These are phyloP conservation scores for Euplagia quadripunctaria DNA, from an alignment of 2,888 invertebrate species.

Conservation along the genomic window DNA sequence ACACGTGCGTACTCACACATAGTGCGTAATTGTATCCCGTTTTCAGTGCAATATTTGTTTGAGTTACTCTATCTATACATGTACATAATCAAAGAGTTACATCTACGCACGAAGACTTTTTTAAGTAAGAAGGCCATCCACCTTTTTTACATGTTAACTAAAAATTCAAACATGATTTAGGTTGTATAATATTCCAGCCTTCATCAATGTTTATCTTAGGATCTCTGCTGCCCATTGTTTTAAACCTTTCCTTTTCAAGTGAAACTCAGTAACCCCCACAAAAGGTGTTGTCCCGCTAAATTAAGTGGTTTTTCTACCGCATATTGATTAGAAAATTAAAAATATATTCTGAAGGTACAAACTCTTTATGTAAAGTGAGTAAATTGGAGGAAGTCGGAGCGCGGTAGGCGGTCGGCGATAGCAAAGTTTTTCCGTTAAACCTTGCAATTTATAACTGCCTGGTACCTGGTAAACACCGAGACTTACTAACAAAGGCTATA, in stretches of 20 bases:
- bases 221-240: slow-evolving; percentile 43
- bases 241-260: slow-evolving; percentile 25
- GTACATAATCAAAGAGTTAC: no score
- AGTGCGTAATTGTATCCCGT: no score
- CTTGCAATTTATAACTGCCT: slow-evolving; percentile 63
- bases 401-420: slow-evolving; percentile 56
- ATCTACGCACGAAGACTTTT: no score
- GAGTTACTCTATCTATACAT: no score
- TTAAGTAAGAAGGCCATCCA: neutral
- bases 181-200: slow-evolving; percentile 28
- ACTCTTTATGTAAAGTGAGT: slow-evolving; percentile 50
- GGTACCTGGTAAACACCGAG: slow-evolving; percentile 34
- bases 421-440: slow-evolving; percentile 67
- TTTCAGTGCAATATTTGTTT: no score
- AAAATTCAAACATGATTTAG: slow-evolving; percentile 37
- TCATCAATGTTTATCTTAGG: slow-evolving; percentile 38
- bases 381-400: slow-evolving; percentile 42
- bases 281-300: slow-evolving; percentile 47
- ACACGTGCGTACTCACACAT: no score
- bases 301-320: slow-evolving; percentile 42
- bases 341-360: slow-evolving; percentile 37
- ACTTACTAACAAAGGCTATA: slow-evolving; percentile 38
- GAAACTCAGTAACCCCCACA: slow-evolving; percentile 39
- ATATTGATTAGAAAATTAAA: slow-evolving; percentile 57
- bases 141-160: neutral